These are phyloP conservation scores for Numida meleagris DNA, from an alignment of 2,113 vertebrate species.

Conservation along the genomic window DNA sequence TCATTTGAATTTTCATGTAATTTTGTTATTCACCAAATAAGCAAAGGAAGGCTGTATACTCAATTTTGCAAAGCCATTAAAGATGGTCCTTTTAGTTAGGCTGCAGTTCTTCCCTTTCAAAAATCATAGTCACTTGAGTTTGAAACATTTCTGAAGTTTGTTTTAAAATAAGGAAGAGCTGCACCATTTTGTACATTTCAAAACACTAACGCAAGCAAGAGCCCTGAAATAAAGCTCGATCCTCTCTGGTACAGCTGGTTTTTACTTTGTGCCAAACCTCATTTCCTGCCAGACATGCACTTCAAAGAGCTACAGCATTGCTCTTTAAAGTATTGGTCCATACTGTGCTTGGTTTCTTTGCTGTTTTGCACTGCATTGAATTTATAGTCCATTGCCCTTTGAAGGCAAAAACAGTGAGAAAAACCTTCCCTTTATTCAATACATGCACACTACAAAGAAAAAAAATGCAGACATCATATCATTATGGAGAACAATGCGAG, in stretches of 20 bases:
- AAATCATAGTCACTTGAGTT: background rate
- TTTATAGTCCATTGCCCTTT: background rate
- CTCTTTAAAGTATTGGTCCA: background rate
- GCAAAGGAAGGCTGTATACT: background rate
- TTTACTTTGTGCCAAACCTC: conserved; percentile 54
- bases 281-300: conserved; percentile 65
- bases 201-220: background rate
- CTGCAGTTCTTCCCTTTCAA: background rate
- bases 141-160: background rate
- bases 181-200: background rate
- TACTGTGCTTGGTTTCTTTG: background rate
- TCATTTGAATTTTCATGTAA: background rate
- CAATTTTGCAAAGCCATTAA: background rate
- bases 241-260: conserved; percentile 42
- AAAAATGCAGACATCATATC: background rate
- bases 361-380: background rate
- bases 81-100: background rate
- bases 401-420: background rate
- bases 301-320: conserved; percentile 61
- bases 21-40: background rate
- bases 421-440: background rate
- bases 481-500: background rate
- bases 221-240: conserved; percentile 15
- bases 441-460: background rate
- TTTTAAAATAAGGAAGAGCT: background rate